Percentiles rank a stretch among this genome's conserved stretches.
Conservation (phyloP, 2,888 invertebrate genomes). For the Serripes groenlandicus region DNA sequence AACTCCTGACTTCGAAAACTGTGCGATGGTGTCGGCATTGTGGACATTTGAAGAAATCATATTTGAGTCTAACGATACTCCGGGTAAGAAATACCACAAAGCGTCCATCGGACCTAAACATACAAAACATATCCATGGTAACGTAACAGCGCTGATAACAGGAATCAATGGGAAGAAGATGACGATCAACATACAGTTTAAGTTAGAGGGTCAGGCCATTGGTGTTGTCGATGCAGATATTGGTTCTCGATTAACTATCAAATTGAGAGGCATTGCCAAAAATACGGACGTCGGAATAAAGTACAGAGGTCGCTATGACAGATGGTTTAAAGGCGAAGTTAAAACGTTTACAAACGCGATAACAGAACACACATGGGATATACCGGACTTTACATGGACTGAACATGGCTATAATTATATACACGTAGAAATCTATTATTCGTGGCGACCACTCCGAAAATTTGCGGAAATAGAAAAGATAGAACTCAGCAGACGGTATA, state of each 20-base stretch:
- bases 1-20: slow-evolving; percentile 58
- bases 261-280: slow-evolving; percentile 5
- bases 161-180: slow-evolving; percentile 24
- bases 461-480: slow-evolving; percentile 34
- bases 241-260: slow-evolving; percentile 28
- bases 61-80: slow-evolving; percentile 20
- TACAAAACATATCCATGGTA: slow-evolving; percentile 31
- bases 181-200: slow-evolving; percentile 28
- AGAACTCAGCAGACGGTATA: slow-evolving; percentile 25
- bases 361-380: slow-evolving; percentile 27
- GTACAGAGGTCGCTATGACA: slow-evolving; percentile 21
- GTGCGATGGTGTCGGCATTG: slow-evolving; percentile 56
- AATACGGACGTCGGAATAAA: slow-evolving; percentile 16
- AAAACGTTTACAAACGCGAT: background rate
- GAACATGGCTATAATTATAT: slow-evolving; percentile 31
- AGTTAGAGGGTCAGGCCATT: slow-evolving; percentile 16
- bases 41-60: slow-evolving; percentile 61
- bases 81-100: slow-evolving; percentile 17
- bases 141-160: slow-evolving; percentile 34
- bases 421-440: slow-evolving; percentile 21
- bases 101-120: slow-evolving; percentile 35
- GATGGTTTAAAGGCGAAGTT: slow-evolving; percentile 9
- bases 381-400: slow-evolving; percentile 44
- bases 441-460: background rate
- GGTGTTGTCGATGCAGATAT: slow-evolving; percentile 47